Base-by-base conservation (phyloP, 2,797 vertebrate genomes). In the Urophycis tenuis region DNA sequence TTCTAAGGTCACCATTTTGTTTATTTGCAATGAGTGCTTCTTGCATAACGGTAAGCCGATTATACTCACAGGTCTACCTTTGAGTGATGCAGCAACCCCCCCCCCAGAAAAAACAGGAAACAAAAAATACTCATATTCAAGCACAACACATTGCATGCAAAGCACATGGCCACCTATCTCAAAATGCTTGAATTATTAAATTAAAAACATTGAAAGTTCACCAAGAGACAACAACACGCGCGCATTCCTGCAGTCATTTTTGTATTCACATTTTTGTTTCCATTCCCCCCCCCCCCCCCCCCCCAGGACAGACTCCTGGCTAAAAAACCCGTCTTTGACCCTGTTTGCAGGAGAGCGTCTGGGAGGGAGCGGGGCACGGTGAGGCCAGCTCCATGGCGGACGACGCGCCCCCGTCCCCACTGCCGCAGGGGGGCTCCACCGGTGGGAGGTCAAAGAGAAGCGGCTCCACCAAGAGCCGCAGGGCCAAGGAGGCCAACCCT, bases 361-460 rank as follows among this genome's bases (percentile, higher is more conserved):
- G 25, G 53, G 22, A 60, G 53, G 22, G 53, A 60, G 53, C 53
- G 25, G 53, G n/a, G 53, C 10, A 9, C 22, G 49, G 49, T n/a
- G 49, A 60, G 53, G 22, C 17, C 53, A 60, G 53, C 45, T 22
- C 53, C 53, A 60, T 60, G 22, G 53, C 53, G 25, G 53, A 60
- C n/a, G 22, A 25, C 6, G 53, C 9, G 53, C 9, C 53, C 53
- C 53, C 2, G 53, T 60, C 53, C 53, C 53, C 22, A 1, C 7
- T 5, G 53, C 53, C 19, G 53, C 53, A 5, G 22, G 53, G 53
- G 22, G 15, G 53, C 53, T 60, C 53, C 53, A n/a, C 22, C 25
- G 79, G 74, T n/a, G 45, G 30, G 53, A 82, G 78, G 73, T 85
- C 88, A 39, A 88, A 79, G 71, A 74, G 74, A 29, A 81, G 84